Percentiles rank a stretch among this genome's conserved stretches.
These are phyloP conservation scores for Rissa tridactyla DNA, from an alignment of 2,113 vertebrate genomes.

Conservation along the genomic window DNA sequence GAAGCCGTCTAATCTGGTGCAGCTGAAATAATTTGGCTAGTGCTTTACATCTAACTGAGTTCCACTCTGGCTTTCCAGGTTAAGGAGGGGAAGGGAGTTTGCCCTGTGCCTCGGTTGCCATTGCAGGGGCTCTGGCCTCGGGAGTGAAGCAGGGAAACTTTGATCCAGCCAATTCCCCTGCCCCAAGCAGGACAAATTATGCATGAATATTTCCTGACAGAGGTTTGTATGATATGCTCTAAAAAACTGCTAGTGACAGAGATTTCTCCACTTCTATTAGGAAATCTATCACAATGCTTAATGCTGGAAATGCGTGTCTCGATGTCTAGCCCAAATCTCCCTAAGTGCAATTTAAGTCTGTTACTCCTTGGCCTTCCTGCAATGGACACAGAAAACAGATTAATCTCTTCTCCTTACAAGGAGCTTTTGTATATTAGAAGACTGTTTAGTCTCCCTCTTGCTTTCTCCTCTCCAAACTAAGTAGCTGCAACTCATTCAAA, in stretches of 20 bases:
- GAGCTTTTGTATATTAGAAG: background rate
- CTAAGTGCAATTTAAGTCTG: background rate
- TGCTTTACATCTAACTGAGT: background rate
- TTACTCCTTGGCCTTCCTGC: background rate
- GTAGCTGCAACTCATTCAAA: background rate
- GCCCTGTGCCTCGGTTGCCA: background rate
- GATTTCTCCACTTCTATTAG: background rate
- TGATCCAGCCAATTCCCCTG: background rate
- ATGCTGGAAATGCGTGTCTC: background rate
- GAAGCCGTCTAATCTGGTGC: background rate
- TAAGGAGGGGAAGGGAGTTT: background rate
- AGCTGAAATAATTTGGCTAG: background rate
- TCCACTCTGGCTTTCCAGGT: background rate
- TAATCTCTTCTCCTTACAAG: background rate
- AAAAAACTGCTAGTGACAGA: background rate
- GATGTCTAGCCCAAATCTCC: background rate
- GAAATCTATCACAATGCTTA: background rate
- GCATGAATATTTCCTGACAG: background rate
- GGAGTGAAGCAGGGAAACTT: background rate
- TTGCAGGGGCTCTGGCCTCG: background rate
- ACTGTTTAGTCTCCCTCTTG: background rate
- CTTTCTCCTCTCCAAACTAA: background rate
- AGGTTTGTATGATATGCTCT: background rate
- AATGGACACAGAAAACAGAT: background rate
- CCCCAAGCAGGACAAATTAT: background rate